These are phyloP conservation scores for Amphimallon solstitiale DNA, from an alignment of 2,888 invertebrate genomes.

Conservation along the genomic window DNA sequence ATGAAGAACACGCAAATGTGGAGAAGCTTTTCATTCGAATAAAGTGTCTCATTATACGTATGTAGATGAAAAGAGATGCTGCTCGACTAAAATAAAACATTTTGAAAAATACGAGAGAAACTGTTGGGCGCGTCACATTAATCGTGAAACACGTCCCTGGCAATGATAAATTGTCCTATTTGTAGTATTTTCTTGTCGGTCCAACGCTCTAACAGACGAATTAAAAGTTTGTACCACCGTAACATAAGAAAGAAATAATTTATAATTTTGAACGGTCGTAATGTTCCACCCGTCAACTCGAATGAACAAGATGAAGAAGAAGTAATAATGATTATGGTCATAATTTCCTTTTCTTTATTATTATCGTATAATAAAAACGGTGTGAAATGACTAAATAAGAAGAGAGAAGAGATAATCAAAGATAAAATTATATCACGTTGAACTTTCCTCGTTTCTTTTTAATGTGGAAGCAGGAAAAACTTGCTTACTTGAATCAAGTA, in stretches of 20 bases:
- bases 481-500: no score
- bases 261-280: slow-evolving; percentile 4
- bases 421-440: no score
- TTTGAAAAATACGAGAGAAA: not conserved
- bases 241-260: slow-evolving; percentile 12
- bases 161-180: slow-evolving; percentile 10
- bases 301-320: no score
- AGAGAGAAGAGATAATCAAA: no score
- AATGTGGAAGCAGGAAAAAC: no score
- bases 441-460: no score
- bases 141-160: not conserved
- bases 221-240: slow-evolving; percentile 5
- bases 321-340: not conserved
- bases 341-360: not conserved
- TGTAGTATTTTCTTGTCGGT: not conserved
- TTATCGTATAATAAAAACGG: not conserved
- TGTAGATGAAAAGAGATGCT: no score
- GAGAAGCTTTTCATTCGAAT: no score
- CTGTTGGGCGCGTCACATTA: not conserved
- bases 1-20: no score
- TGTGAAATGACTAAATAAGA: no score
- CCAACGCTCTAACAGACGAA: not conserved
- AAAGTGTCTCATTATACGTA: no score
- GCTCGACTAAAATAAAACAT: no score
- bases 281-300: not conserved